Percentiles rank a stretch among this genome's conserved stretches.
These are phyloP conservation scores for Nycticorax nycticorax DNA, from an alignment of 2,113 vertebrate genomes.

Conservation along the genomic window DNA sequence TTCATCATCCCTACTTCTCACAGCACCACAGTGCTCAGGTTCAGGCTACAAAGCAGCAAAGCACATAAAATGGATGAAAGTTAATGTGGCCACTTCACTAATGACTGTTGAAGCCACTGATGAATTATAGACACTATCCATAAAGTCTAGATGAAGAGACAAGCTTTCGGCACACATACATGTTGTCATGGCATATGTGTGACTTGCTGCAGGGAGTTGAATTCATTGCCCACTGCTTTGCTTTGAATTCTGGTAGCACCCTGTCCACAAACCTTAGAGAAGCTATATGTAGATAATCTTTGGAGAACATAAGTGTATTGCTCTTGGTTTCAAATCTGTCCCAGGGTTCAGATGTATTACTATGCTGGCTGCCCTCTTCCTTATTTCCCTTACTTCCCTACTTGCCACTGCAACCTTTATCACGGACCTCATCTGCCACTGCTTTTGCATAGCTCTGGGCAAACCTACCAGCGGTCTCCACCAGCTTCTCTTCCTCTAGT, in stretches of 20 bases:
- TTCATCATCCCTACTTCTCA: no score
- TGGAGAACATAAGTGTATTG: neutral
- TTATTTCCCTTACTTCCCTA: neutral
- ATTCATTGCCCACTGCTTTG: neutral
- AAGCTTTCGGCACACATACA: neutral
- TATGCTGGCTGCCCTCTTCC: neutral
- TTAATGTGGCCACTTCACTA: neutral
- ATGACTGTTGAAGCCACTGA: neutral
- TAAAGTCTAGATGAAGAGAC: neutral
- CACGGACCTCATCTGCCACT: neutral
- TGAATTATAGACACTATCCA: neutral
- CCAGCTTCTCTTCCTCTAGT: neutral
- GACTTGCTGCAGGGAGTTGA: neutral
- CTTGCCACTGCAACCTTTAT: neutral
- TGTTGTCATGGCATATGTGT: neutral
- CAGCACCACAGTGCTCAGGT: accelerated
- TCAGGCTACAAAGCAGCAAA: neutral
- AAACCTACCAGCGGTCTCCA: neutral
- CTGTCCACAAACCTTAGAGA: neutral
- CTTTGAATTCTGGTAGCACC: neutral
- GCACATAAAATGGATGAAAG: neutral
- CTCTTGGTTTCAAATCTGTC: neutral
- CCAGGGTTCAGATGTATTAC: neutral
- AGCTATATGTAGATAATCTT: neutral
- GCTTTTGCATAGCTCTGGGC: neutral